Evolutionary conservation across 2,113 vertebrate genomes (phyloP).

Genomic region (Coptodon rendalli): DNA sequence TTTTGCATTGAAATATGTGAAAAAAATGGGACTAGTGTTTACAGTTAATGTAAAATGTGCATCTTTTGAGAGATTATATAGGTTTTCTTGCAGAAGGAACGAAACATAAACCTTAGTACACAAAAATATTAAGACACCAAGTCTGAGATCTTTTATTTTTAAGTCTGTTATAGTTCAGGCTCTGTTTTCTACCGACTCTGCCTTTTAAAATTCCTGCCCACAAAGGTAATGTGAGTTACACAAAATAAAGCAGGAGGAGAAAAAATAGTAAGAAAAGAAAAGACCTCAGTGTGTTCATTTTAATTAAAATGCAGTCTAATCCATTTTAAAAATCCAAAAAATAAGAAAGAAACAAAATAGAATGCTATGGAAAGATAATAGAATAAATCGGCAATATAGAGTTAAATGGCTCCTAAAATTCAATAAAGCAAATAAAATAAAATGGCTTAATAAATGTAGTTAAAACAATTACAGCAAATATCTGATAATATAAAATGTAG

Average conservation of each 20-base stretch:
- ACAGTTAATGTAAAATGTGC: neutral
- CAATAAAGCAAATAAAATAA: neutral
- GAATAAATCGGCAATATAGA: neutral
- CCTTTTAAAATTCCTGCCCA: neutral
- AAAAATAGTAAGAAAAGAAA: neutral
- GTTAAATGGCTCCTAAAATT: neutral
- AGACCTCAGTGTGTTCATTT: neutral
- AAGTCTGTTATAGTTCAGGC: neutral
- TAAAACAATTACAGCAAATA: neutral
- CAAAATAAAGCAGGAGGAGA: neutral
- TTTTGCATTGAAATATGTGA: neutral
- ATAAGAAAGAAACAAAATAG: neutral
- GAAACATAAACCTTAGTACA: neutral
- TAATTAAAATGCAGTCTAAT: neutral
- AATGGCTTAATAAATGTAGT: neutral
- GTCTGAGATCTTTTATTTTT: neutral
- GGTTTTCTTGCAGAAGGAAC: neutral
- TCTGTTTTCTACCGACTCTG: rapidly evolving
- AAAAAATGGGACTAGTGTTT: neutral
- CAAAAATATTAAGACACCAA: neutral
- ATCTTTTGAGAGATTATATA: neutral
- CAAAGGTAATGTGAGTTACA: neutral
- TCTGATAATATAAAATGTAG: neutral
- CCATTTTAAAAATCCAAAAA: neutral
- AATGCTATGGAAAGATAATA: neutral